phyloP scores from a whole-genome alignment of 2,113 vertebrate species.

The Pelmatolapia mariae region DNA sequence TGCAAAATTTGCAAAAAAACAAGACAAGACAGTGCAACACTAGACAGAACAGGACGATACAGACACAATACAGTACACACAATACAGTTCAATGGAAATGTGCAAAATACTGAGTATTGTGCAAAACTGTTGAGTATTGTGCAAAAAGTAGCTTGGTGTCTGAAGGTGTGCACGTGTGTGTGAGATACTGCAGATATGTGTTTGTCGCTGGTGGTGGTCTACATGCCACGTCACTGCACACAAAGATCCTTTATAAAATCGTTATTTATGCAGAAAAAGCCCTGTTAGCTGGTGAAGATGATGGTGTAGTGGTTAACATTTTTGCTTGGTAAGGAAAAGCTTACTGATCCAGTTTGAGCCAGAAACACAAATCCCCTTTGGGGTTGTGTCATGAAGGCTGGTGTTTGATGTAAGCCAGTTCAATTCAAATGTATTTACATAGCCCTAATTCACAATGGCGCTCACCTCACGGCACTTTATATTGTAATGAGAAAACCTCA shows the following conservation, averaged over 20 bases:
- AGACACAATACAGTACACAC: not conserved
- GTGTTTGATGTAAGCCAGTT: not conserved
- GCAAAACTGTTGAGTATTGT: not conserved
- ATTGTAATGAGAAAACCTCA: not conserved
- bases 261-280: not conserved
- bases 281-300: not conserved
- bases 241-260: not conserved
- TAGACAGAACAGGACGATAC: not conserved
- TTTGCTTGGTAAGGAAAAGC: not conserved
- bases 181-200: not conserved
- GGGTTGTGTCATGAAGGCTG: not conserved
- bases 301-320: not conserved
- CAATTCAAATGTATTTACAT: not conserved
- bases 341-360: not conserved
- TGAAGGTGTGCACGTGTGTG: not conserved
- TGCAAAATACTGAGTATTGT: not conserved
- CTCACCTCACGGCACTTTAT: not conserved
- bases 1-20: not conserved
- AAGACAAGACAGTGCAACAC: not conserved
- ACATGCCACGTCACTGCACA: not conserved
- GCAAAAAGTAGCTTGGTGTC: not conserved
- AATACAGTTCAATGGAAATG: not conserved
- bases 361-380: not conserved
- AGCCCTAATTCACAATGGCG: not conserved
- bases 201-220: not conserved